A percentile compares a stretch with the other conserved stretches of the same genome.
Evolutionary conservation across 2,888 invertebrate species (phyloP).

Genomic region (Labia minor): DNA sequence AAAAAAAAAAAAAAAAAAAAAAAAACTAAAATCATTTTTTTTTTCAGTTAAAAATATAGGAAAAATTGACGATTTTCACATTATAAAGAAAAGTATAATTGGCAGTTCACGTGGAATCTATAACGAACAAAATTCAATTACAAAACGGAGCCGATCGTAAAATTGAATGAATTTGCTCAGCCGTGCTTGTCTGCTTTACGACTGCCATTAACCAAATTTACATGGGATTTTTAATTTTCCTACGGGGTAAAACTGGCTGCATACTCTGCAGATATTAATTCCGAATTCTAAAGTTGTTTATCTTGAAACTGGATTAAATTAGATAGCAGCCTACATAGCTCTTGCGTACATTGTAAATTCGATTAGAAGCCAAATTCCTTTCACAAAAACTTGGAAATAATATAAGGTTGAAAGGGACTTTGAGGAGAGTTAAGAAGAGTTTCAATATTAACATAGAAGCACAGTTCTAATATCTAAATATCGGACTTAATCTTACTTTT

Average conservation of each 20-base stretch:
- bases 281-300: slow-evolving; percentile 13
- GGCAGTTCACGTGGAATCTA: slow-evolving; percentile 13
- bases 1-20: too few relatives aligned
- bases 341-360: background rate
- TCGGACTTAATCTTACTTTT: too few relatives aligned
- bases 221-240: slow-evolving; percentile 13
- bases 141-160: slow-evolving; percentile 13
- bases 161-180: slow-evolving; percentile 13
- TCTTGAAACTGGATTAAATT: slow-evolving; percentile 4
- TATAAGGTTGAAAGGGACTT: slow-evolving; percentile 2
- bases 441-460: background rate
- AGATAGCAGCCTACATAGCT: background rate
- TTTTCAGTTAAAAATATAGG: background rate
- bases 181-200: slow-evolving; percentile 7
- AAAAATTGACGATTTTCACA: background rate
- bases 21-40: too few relatives aligned
- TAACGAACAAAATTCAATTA: slow-evolving; percentile 13
- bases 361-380: slow-evolving; percentile 13
- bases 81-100: background rate
- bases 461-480: too few relatives aligned
- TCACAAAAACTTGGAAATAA: slow-evolving; percentile 2
- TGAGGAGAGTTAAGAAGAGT: background rate
- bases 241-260: slow-evolving; percentile 3
- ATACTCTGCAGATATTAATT: background rate
- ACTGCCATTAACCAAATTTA: slow-evolving; percentile 4